Conservation (phyloP, 2,113 vertebrate species). For the Marcusenius ussheri region DNA sequence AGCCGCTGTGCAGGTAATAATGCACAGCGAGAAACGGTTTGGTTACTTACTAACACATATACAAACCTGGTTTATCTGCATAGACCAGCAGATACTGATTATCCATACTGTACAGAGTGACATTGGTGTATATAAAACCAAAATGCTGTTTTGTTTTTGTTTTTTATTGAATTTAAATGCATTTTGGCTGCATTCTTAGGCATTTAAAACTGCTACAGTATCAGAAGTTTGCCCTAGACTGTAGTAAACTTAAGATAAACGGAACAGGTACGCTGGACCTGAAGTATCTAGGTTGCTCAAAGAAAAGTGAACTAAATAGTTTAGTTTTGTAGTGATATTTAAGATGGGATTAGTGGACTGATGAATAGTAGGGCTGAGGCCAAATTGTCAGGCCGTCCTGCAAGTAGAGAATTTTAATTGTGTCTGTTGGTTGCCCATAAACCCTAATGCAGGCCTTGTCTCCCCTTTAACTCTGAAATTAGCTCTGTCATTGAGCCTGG, state of each 20-base stretch:
- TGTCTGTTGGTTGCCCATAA: background rate
- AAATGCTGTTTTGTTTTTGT: background rate
- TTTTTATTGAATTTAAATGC: background rate
- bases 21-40: background rate
- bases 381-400: background rate
- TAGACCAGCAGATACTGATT: background rate
- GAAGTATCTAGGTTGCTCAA: background rate
- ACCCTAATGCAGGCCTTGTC: background rate
- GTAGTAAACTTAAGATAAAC: background rate
- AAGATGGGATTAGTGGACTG: background rate
- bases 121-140: background rate
- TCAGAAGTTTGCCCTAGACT: background rate
- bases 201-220: background rate
- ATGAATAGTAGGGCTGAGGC: background rate
- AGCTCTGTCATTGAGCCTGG: background rate
- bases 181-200: background rate
- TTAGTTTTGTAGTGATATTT: background rate
- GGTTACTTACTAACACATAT: background rate
- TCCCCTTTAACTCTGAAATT: background rate
- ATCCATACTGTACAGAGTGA: background rate
- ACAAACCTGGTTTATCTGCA: background rate
- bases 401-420: background rate
- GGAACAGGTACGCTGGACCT: background rate
- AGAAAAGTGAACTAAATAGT: background rate
- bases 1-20: background rate